These are phyloP conservation scores for Siniperca chuatsi DNA, from an alignment of 2,113 vertebrate species.

Conservation along the genomic window DNA sequence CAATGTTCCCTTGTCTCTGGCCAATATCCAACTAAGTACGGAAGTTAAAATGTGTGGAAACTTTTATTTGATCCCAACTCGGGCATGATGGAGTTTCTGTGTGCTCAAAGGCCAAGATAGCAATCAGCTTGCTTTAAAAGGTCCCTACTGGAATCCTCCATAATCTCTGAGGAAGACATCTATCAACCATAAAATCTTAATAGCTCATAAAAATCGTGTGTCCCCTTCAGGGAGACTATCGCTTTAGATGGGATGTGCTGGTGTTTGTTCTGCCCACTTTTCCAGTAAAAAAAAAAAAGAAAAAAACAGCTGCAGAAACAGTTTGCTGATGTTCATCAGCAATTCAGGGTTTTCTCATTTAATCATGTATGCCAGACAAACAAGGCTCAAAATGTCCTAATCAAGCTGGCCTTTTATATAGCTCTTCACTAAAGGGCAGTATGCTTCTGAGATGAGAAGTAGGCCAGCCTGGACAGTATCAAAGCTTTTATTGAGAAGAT, in stretches of 20 bases:
- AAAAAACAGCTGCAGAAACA: neutral
- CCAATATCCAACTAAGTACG: constrained; percentile 31
- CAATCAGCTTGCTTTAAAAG: constrained; percentile 64
- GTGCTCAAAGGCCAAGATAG: constrained; percentile 48
- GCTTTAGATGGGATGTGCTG: neutral
- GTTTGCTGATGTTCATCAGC: constrained; percentile 33
- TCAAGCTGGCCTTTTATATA: constrained; percentile 69
- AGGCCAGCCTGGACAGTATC: constrained; percentile 65
- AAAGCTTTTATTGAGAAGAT: constrained; percentile 77
- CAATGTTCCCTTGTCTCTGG: constrained; percentile 37
- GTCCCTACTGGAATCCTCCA: constrained; percentile 46
- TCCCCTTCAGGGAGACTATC: constrained; percentile 66
- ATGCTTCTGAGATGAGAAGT: constrained; percentile 52
- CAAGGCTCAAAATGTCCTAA: constrained; percentile 61
- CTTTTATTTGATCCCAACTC: constrained; percentile 56
- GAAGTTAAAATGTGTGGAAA: constrained; percentile 60
- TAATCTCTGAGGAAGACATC: constrained; percentile 62
- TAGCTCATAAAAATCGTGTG: constrained; percentile 63
- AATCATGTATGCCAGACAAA: constrained; percentile 28
- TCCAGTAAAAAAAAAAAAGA: constrained; percentile 3
- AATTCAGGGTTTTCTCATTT: neutral
- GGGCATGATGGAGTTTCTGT: constrained; percentile 37
- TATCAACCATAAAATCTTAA: constrained; percentile 75
- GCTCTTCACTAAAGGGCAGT: constrained; percentile 63
- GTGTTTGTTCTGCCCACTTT: constrained; percentile 35